A percentile compares a stretch with the other conserved stretches of the same genome.
Conservation (phyloP, 2,113 vertebrate species). For the Sigmodon hispidus region DNA sequence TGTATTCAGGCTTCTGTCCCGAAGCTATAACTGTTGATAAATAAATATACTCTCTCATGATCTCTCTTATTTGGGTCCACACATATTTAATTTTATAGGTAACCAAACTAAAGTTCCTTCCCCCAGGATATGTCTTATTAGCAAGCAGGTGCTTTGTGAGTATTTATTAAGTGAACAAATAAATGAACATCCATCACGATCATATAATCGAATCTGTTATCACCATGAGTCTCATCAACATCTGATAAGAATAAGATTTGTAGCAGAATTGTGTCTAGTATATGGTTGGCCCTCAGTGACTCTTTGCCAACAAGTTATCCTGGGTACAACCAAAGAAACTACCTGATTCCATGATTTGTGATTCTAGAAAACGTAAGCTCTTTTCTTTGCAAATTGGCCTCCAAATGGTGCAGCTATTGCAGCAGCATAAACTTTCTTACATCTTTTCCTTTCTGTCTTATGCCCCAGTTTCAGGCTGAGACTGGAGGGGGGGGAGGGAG, state of each 20-base stretch:
- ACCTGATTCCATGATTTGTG: neutral
- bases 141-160: neutral
- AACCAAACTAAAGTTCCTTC: neutral
- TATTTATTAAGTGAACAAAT: neutral
- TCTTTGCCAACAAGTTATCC: neutral
- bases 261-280: neutral
- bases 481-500: neutral
- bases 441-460: neutral
- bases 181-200: neutral
- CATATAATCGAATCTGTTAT: neutral
- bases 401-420: neutral
- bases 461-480: neutral
- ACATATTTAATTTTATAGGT: neutral
- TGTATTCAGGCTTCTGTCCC: neutral
- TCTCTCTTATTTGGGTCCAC: neutral
- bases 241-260: neutral
- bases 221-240: neutral
- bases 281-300: neutral
- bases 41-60: rapidly evolving
- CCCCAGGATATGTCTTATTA: neutral
- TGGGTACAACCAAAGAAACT: neutral
- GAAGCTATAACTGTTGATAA: neutral
- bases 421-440: neutral
- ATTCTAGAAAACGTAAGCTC: neutral
- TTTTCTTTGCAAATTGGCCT: neutral